Evolutionary conservation across 1,140 invertebrate species (phyloP).

Genomic region (Drosophila nigromelanica): DNA sequence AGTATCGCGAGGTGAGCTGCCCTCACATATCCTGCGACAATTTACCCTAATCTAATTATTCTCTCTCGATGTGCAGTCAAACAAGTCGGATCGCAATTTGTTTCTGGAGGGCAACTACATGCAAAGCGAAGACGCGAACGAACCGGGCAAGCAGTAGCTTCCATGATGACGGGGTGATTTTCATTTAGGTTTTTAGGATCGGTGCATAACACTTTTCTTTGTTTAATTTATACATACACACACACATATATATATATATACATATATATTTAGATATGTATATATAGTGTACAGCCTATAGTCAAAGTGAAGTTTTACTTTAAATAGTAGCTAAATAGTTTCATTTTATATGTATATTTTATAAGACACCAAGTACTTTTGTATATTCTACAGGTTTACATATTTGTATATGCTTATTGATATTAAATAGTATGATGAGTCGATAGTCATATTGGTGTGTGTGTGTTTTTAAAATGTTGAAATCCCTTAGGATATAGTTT

Average conservation of each 20-base stretch:
- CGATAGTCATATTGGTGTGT: conserved; percentile 10
- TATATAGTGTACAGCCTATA: conserved; percentile 16
- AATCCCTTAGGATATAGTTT: background rate
- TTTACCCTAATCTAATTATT: background rate
- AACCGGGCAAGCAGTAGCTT: conserved; percentile 53
- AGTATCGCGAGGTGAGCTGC: conserved; percentile 92
- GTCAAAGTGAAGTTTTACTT: conserved; percentile 40
- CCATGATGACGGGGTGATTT: background rate
- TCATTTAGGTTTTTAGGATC: conserved; percentile 16
- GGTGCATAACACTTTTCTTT: conserved; percentile 10
- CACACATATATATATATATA: background rate
- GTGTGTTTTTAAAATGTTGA: background rate
- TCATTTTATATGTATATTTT: conserved; percentile 51
- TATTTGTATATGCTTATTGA: conserved; percentile 54
- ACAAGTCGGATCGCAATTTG: conserved; percentile 82
- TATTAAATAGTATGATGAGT: conserved; percentile 52
- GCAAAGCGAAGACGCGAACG: conserved; percentile 57
- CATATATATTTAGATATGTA: conserved; percentile 4
- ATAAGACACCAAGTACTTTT: conserved; percentile 73
- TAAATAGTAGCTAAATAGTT: conserved; percentile 38
- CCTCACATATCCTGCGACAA: background rate
- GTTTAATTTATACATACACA: background rate
- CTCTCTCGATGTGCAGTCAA: conserved; percentile 52
- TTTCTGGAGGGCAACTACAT: conserved; percentile 60
- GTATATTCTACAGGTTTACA: conserved; percentile 70